Conservation (phyloP, 2,797 vertebrate genomes). For the Onychomys torridus region DNA sequence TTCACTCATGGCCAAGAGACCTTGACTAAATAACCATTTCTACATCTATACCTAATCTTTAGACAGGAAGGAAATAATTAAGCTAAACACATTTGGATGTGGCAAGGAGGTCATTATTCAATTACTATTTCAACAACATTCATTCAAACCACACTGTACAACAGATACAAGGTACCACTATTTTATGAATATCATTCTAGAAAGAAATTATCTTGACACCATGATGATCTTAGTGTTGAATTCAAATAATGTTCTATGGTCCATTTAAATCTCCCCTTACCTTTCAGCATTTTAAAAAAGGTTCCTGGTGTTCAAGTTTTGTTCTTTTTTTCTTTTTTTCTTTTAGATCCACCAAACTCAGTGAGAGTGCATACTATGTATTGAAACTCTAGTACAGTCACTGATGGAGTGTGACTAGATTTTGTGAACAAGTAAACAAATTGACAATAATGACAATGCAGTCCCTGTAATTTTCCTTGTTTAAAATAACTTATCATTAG, state of each 20-base stretch:
- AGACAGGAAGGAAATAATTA: background rate
- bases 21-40: background rate
- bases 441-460: background rate
- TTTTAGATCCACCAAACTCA: background rate
- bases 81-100: background rate
- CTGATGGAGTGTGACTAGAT: background rate
- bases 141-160: background rate
- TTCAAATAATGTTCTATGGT: background rate
- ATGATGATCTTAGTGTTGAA: background rate
- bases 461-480: background rate
- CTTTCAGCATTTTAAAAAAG: background rate
- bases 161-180: background rate
- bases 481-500: background rate
- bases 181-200: background rate
- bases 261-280: background rate
- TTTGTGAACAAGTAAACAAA: background rate
- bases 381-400: background rate
- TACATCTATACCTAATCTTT: background rate
- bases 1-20: background rate
- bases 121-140: background rate
- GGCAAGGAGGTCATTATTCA: background rate
- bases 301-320: background rate
- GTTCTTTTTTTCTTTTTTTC: background rate
- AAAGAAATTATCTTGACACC: slow-evolving; percentile 39
- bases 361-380: background rate